Evolutionary conservation across 2,888 invertebrate species (phyloP).

Genomic region (Lampropteryx suffumata): DNA sequence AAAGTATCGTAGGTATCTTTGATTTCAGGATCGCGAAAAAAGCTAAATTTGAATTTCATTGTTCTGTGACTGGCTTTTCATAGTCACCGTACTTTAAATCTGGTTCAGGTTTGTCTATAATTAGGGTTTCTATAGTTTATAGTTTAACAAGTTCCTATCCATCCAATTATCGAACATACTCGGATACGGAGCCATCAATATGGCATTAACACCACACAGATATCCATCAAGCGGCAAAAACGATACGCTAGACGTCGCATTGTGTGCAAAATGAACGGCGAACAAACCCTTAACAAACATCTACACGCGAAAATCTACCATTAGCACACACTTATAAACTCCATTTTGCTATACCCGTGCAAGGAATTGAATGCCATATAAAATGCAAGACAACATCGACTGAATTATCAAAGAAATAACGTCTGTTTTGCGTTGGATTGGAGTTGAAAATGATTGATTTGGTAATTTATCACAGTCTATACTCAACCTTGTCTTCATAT

Average conservation of each 20-base stretch:
- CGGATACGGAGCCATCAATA: constrained; percentile 49
- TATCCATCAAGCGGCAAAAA: constrained; percentile 66
- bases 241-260: constrained; percentile 59
- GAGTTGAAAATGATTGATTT: constrained; percentile 26
- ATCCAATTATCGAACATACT: constrained; percentile 34
- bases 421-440: constrained; percentile 12
- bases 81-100: no score
- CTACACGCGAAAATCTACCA: constrained; percentile 37
- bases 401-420: constrained; percentile 19
- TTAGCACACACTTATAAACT: constrained; percentile 15
- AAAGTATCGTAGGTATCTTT: no score
- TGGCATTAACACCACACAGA: constrained; percentile 55
- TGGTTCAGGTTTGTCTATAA: no score
- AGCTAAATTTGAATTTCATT: no score
- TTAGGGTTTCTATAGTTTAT: neutral
- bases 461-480: neutral
- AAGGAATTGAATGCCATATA: neutral
- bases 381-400: neutral
- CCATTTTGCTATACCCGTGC: neutral
- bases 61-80: no score
- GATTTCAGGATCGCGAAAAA: no score
- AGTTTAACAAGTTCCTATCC: constrained; percentile 18
- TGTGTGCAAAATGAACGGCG: constrained; percentile 56
- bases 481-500: neutral
- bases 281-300: constrained; percentile 53